Evolutionary conservation across 2,797 vertebrate species (phyloP).

Genomic region (Manis crassicaudata): DNA sequence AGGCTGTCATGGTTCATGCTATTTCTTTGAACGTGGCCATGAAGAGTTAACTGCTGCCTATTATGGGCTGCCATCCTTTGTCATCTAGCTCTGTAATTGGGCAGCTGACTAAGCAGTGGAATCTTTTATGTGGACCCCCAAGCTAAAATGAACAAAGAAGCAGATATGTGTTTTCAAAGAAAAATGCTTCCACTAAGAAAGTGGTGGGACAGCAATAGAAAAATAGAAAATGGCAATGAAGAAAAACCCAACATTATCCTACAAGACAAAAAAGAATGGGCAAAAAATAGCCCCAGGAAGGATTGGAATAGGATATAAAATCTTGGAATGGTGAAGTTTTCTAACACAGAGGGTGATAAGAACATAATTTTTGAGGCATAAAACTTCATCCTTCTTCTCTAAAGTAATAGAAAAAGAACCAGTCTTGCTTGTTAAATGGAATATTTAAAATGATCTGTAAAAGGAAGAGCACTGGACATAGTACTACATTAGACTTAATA

Average conservation of each 20-base stretch:
- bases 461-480: neutral
- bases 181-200: slow-evolving; percentile 26
- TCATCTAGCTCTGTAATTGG: neutral
- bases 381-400: neutral
- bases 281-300: neutral
- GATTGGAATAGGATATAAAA: neutral
- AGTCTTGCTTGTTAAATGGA: neutral
- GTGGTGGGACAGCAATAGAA: neutral
- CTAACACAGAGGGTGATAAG: neutral
- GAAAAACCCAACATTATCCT: neutral
- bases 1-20: neutral
- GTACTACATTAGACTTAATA: neutral
- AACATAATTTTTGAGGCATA: neutral
- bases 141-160: slow-evolving; percentile 57
- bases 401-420: neutral
- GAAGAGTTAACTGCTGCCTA: neutral
- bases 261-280: neutral
- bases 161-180: neutral
- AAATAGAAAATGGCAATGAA: neutral
- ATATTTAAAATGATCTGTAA: neutral
- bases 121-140: slow-evolving; percentile 14
- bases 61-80: neutral
- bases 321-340: neutral
- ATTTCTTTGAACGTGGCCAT: neutral
- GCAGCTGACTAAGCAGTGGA: slow-evolving; percentile 35